phyloP scores from a whole-genome alignment of 2,888 invertebrate genomes.

The Lydus trimaculatus region DNA sequence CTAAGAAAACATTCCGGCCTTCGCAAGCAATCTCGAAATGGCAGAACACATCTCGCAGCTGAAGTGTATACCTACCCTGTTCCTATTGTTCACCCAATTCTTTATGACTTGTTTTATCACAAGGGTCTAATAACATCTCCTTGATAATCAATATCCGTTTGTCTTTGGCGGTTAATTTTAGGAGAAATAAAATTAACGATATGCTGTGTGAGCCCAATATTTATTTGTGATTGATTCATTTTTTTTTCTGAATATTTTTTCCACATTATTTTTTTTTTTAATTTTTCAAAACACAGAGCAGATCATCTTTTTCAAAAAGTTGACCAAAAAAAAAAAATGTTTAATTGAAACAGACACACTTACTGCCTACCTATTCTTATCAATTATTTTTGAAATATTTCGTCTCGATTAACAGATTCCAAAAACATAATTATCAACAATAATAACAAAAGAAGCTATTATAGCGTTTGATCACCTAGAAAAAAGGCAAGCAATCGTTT shows the following conservation, averaged over 20 bases:
- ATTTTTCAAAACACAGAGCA: conserved; percentile 33
- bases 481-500: too few relatives aligned
- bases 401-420: conserved; percentile 20
- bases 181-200: background rate
- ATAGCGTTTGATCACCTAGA: conserved; percentile 3
- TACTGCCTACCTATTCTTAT: conserved; percentile 26
- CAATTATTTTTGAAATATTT: conserved; percentile 18
- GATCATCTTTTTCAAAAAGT: conserved; percentile 8
- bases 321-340: background rate
- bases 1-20: too few relatives aligned
- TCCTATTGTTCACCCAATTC: too few relatives aligned
- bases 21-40: too few relatives aligned
- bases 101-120: too few relatives aligned
- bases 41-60: too few relatives aligned
- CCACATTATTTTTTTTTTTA: conserved; percentile 12
- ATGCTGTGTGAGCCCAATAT: conserved; percentile 21
- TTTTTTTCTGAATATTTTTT: conserved; percentile 21
- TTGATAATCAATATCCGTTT: too few relatives aligned
- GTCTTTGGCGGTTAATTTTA: too few relatives aligned
- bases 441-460: conserved; percentile 31
- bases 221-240: conserved; percentile 25
- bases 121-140: too few relatives aligned
- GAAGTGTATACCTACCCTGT: too few relatives aligned
- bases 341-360: conserved; percentile 12
- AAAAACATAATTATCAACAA: conserved; percentile 3